Percentiles rank a stretch among this genome's conserved stretches.
phyloP scores from a whole-genome alignment of 1,140 invertebrate species.

The Leptinotarsa texana region DNA sequence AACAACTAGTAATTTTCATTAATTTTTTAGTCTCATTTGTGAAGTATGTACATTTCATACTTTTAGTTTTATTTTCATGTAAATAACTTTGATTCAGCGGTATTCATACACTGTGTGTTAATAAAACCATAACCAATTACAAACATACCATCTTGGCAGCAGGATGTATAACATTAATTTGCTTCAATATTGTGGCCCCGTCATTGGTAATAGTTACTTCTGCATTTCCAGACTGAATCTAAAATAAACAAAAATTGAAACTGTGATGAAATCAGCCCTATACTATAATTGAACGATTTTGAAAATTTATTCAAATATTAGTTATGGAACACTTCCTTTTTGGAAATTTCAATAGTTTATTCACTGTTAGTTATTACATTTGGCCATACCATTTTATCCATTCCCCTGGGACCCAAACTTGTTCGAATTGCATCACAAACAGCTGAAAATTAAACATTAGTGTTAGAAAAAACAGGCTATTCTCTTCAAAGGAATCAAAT shows the following conservation, averaged over 20 bases:
- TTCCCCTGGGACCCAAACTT: conserved; percentile 95
- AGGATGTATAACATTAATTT: conserved; percentile 98
- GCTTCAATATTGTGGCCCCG: conserved; percentile 98
- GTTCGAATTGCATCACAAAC: conserved; percentile 98
- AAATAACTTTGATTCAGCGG: too few species aligned
- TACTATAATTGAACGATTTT: too few species aligned
- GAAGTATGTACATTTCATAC: too few species aligned
- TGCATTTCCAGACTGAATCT: conserved; percentile 95
- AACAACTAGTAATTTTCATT: too few species aligned
- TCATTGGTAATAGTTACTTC: conserved; percentile 99
- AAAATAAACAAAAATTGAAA: conserved; percentile 42
- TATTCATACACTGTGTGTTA: too few species aligned
- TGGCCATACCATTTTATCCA: conserved; percentile 96
- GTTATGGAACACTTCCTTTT: too few species aligned
- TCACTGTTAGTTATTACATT: background rate
- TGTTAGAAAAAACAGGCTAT: conserved; percentile 1
- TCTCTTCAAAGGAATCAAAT: background rate
- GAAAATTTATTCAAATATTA: too few species aligned
- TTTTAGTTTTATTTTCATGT: too few species aligned
- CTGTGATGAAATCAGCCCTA: background rate
- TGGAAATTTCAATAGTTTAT: background rate
- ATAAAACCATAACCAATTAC: conserved; percentile 8
- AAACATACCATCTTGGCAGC: conserved; percentile 95
- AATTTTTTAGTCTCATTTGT: too few species aligned
- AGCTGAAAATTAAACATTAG: conserved; percentile 67